Conservation (phyloP, 2,113 vertebrate species). For the Puma concolor region DNA sequence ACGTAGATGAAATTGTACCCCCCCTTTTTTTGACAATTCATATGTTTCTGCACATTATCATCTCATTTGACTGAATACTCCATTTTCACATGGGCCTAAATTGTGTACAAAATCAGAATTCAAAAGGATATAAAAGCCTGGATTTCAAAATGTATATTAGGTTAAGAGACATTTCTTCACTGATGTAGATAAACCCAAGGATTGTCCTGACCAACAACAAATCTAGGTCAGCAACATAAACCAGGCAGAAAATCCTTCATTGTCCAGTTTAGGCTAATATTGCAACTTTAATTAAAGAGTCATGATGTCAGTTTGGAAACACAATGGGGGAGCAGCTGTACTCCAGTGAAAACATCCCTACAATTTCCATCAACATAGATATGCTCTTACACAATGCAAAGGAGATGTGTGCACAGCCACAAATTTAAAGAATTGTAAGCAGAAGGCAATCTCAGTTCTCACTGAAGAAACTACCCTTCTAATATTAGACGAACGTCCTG, state of each 20-base stretch:
- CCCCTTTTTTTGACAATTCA: neutral
- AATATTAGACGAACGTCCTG: neutral
- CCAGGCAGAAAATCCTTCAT: neutral
- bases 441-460: neutral
- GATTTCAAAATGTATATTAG: neutral
- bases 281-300: constrained; percentile 27
- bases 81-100: neutral
- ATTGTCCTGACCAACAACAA: neutral
- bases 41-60: neutral
- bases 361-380: neutral
- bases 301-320: constrained; percentile 10
- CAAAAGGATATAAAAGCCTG: neutral
- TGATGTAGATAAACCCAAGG: neutral
- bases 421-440: neutral
- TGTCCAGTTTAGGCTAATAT: neutral
- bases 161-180: neutral
- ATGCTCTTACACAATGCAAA: neutral
- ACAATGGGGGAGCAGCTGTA: constrained; percentile 14
- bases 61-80: neutral
- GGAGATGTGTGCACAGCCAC: neutral
- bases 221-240: neutral
- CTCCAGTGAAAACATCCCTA: neutral
- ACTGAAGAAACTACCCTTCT: neutral
- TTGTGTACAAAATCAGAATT: neutral
- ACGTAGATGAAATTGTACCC: neutral